phyloP scores from a whole-genome alignment of 2,888 invertebrate genomes.

The Leptinotarsa peninsularis region DNA sequence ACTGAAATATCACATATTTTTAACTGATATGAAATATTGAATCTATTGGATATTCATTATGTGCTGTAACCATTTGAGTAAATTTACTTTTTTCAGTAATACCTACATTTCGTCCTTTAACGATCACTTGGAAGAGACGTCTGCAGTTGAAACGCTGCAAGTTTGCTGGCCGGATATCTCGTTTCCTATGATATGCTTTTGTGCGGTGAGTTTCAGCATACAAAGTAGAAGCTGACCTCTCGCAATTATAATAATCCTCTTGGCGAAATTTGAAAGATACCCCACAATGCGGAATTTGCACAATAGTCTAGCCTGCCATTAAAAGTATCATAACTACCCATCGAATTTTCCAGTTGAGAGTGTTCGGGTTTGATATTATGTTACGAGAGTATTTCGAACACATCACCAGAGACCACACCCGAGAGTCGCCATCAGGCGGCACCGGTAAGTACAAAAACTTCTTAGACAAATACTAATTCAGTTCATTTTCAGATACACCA shows the following conservation, averaged over 20 bases:
- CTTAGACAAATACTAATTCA: too few relatives aligned
- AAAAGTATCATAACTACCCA: not conserved
- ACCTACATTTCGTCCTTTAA: conserved; percentile 1
- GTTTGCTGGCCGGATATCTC: not conserved
- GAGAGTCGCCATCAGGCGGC: too few relatives aligned
- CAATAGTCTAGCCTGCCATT: not conserved
- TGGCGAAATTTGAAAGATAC: not conserved
- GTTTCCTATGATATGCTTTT: not conserved
- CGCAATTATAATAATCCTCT: conserved; percentile 1
- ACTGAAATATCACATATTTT: too few relatives aligned
- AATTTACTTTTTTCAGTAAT: not conserved
- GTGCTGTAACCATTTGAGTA: not conserved
- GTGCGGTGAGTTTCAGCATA: not conserved
- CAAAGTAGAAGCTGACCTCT: not conserved
- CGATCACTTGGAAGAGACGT: not conserved
- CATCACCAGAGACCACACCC: too few relatives aligned
- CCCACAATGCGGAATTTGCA: not conserved
- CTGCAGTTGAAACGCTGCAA: not conserved
- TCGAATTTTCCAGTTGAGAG: not conserved
- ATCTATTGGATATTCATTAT: not conserved
- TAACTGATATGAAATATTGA: too few relatives aligned
- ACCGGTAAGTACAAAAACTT: too few relatives aligned
- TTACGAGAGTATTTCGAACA: too few relatives aligned
- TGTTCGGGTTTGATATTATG: not conserved
- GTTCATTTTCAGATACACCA: too few relatives aligned